A percentile compares a stretch with the other conserved stretches of the same genome.
These are phyloP conservation scores for Abrostola tripartita DNA, from an alignment of 2,888 invertebrate species.

Conservation along the genomic window DNA sequence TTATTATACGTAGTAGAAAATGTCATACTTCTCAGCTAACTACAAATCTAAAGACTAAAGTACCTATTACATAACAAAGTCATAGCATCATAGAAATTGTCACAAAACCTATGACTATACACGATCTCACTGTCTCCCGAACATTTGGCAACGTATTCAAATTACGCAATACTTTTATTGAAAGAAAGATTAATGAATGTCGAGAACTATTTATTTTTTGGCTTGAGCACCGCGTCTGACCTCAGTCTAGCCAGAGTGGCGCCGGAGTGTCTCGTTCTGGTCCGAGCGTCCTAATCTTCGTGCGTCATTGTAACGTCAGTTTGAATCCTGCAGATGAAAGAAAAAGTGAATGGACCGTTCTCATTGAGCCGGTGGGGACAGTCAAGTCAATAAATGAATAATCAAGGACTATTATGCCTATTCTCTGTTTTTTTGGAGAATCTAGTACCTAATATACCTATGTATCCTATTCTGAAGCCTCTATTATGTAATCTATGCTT, in stretches of 20 bases:
- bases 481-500: too few species aligned
- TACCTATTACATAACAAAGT: conserved; percentile 14
- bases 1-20: too few species aligned
- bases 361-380: conserved; percentile 17
- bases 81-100: neutral
- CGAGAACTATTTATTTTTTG: conserved; percentile 57
- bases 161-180: conserved; percentile 48
- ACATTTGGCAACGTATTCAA: conserved; percentile 50
- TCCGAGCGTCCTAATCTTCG: conserved; percentile 29
- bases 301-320: conserved; percentile 48
- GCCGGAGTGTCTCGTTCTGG: conserved; percentile 69
- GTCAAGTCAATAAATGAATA: too few species aligned
- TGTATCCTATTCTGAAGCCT: too few species aligned
- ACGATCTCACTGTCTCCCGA: neutral
- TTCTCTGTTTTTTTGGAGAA: too few species aligned
- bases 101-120: conserved; percentile 9
- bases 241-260: conserved; percentile 74
- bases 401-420: too few species aligned
- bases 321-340: conserved; percentile 33
- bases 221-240: conserved; percentile 66
- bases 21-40: too few species aligned
- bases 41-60: too few species aligned
- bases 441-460: too few species aligned
- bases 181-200: conserved; percentile 54
- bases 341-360: conserved; percentile 31